Evolutionary conservation across 2,797 vertebrate species (phyloP), one percentile per base, ranked within the genome.

Genomic region (Coilia nasus): DNA sequence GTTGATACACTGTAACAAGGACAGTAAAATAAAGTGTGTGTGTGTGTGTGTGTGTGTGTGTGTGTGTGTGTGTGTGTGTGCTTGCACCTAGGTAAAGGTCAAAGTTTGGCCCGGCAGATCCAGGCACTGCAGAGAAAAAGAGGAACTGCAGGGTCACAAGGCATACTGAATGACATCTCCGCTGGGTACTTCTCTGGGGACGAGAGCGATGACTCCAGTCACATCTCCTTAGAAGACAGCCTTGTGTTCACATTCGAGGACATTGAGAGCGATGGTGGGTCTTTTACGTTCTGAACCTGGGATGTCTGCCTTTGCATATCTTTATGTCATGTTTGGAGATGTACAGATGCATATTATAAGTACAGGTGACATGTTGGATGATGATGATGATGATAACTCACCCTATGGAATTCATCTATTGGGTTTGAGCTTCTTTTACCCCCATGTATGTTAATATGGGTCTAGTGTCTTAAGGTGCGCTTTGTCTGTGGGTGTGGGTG

Each of bases 181-280:
- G 91, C 93, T 6, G 97, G 96, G 81, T 97, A 97, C 86, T 91
- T 94, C 1, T 91, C 95, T 21, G 96, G 96, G n/a, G 96, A 97
- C 35, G 97, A 96, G 91, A 95, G 92, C 17, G 95, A 93, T n/a
- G 97, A 98, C 2, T 95, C 94, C 92, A 90, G 89, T 88, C 96
- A 96, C 46, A 86, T 96, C 81, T 96, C 96, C 35, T 89, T 93
- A 81, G 93, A 97, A 9, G 97, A 97, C 88, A 86, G 88, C 83
- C 88, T 96, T 83, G 95, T 96, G 83, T 89, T 91, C 44, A 90
- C 91, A 44, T 95, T 90, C 64, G 97, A 98, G 82, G 97, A 97
- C 86, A 78, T 96, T 88, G 98, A 98, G 90, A 98, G 96, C 28
- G 97, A 98, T 87, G 97, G 98, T 98, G 93, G 46, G 50, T 23